Base-by-base conservation (phyloP, 2,888 invertebrate genomes). In the Ormia ochracea region DNA sequence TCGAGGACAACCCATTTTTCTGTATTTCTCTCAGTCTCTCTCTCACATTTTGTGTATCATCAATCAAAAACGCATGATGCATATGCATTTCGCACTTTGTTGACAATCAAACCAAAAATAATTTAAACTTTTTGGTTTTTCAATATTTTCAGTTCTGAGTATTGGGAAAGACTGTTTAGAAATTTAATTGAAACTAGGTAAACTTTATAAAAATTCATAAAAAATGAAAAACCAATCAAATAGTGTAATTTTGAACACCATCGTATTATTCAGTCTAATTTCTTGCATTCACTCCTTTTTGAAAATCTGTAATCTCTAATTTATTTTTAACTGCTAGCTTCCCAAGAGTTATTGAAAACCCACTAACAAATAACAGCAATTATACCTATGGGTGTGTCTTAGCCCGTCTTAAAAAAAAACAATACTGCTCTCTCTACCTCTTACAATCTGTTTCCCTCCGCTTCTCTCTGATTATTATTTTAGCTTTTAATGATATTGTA, bases 161-260 rank as follows among this genome's bases (percentile, higher is more conserved):
- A 90, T 89, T 90, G 90, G 90, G 90, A 90, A 89, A 90, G 88
- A 89, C 89, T 90, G 89, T 88, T 90, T 88, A 90, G 89, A 88
- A 90, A 88, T 89, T 89, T 90, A 87, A 88, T 88, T 87, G 89
- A 90, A 88, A 89, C 89, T 90, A 90, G 89, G 90, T 89, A 90
- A 89, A 77, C 65, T 59, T 52, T 48, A 74, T 41, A 26, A 63
- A 66, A 59, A 36, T 48, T 72, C 50, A 45, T 59, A 65, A 61
- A 59, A 41, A 41, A 17, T 31, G 28, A 36, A 43, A 63, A 48
- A 50, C 12, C n/a, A 41, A 65, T 4, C 12, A 72, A 61, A 26
- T 41, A 52, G n/a, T 41, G 26, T 50, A 56, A n/a, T 59, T 9
- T 52, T 61, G 50, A 74, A 65, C 65, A 50, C 31, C 70, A 59